These are phyloP conservation scores for Sternotherus odoratus DNA, from an alignment of 2,797 vertebrate species.

Conservation along the genomic window DNA sequence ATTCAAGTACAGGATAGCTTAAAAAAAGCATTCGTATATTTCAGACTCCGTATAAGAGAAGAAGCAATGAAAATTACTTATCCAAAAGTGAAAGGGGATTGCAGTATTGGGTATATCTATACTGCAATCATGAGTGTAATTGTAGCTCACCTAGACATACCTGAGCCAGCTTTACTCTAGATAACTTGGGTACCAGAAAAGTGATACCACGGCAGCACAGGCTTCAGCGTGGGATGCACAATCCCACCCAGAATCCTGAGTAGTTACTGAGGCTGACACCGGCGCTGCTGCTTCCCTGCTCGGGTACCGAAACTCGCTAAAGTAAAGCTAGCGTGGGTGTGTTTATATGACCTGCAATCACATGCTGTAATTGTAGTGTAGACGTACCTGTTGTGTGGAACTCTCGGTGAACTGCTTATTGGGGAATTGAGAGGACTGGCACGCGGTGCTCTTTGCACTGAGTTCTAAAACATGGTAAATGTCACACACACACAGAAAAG, in stretches of 20 bases:
- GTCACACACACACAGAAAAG: accelerated
- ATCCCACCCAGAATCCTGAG: neutral
- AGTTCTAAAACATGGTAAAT: neutral
- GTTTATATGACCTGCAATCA: neutral
- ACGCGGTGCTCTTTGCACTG: neutral
- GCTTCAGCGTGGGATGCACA: neutral
- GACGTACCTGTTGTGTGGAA: neutral
- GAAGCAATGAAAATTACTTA: neutral
- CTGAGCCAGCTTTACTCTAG: neutral
- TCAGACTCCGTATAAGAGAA: neutral
- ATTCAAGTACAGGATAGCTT: neutral
- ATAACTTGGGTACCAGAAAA: neutral
- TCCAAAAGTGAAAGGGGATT: neutral
- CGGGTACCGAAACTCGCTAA: neutral
- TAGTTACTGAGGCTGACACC: neutral
- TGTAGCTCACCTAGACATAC: neutral
- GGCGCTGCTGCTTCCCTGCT: neutral
- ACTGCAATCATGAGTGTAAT: neutral
- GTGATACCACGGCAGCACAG: neutral
- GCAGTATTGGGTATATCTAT: neutral
- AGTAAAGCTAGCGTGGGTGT: neutral
- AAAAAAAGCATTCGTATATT: neutral
- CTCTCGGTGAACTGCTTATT: neutral
- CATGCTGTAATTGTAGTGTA: neutral
- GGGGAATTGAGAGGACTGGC: neutral